These are phyloP conservation scores for Drosophila sp. DNA, from an alignment of 1,140 invertebrate genomes.

Conservation along the genomic window DNA sequence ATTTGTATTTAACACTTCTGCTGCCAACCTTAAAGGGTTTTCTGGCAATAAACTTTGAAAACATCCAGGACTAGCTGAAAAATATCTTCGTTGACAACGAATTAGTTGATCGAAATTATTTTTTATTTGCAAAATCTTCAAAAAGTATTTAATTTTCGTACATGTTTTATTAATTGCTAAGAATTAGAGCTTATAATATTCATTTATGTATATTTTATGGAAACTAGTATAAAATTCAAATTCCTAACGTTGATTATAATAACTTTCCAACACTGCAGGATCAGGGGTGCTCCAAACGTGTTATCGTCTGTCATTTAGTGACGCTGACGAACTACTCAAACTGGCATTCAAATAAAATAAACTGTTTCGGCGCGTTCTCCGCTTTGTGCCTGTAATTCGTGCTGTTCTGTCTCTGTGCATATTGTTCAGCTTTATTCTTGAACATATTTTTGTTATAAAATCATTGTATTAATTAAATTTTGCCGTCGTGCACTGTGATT, in stretches of 20 bases:
- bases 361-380: constrained; percentile 75
- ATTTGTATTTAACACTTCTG: no score
- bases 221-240: constrained; percentile 19
- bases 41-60: no score
- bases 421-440: constrained; percentile 11
- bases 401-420: constrained; percentile 17
- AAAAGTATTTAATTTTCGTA: no score
- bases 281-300: constrained; percentile 11
- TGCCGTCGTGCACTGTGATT: neutral
- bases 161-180: no score
- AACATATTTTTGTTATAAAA: constrained; percentile 23
- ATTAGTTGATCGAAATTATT: no score
- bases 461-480: constrained; percentile 13
- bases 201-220: no score
- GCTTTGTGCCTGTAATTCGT: constrained; percentile 61
- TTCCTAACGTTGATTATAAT: constrained; percentile 6
- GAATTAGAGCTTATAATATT: no score
- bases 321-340: constrained; percentile 48
- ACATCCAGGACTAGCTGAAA: no score
- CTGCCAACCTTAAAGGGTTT: no score
- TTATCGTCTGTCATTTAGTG: constrained; percentile 32
- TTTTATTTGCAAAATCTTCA: no score
- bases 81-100: no score
- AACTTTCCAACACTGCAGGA: constrained; percentile 7
- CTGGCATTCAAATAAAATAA: constrained; percentile 59